These are phyloP conservation scores for Manis javanica DNA, from an alignment of 2,797 vertebrate species.

Conservation along the genomic window DNA sequence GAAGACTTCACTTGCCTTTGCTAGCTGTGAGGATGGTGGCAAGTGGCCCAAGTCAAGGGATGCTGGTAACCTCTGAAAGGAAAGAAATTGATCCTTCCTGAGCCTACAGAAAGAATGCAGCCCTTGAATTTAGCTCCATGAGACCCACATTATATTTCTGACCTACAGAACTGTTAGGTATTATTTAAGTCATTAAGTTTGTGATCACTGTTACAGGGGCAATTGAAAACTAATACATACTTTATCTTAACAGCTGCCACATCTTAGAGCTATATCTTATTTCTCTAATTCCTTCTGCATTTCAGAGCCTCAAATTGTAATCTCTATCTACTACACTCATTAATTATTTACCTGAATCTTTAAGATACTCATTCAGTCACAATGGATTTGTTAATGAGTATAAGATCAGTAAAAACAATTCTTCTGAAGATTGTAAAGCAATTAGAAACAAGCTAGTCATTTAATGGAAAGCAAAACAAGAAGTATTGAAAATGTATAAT, in stretches of 20 bases:
- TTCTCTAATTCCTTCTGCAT: background rate
- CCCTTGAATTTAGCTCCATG: background rate
- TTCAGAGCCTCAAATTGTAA: background rate
- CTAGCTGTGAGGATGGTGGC: background rate
- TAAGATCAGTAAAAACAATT: background rate
- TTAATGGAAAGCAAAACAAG: background rate
- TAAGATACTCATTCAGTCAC: background rate
- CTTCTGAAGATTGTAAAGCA: constrained; percentile 35
- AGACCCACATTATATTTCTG: background rate
- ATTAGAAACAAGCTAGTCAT: background rate
- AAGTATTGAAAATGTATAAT: background rate
- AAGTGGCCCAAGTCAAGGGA: background rate
- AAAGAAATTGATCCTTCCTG: background rate
- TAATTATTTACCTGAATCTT: constrained; percentile 11
- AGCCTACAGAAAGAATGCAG: background rate
- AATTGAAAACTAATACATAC: background rate
- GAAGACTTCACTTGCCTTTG: background rate
- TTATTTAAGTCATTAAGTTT: background rate
- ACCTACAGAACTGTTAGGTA: background rate
- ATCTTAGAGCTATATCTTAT: background rate
- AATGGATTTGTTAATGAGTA: background rate
- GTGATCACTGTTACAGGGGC: background rate
- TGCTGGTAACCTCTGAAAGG: background rate
- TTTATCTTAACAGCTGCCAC: background rate
- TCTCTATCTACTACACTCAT: background rate